Evolutionary conservation across 1,140 invertebrate species (phyloP), one percentile per base, ranked within the genome.

Genomic region (Drosophila eugracilis): DNA sequence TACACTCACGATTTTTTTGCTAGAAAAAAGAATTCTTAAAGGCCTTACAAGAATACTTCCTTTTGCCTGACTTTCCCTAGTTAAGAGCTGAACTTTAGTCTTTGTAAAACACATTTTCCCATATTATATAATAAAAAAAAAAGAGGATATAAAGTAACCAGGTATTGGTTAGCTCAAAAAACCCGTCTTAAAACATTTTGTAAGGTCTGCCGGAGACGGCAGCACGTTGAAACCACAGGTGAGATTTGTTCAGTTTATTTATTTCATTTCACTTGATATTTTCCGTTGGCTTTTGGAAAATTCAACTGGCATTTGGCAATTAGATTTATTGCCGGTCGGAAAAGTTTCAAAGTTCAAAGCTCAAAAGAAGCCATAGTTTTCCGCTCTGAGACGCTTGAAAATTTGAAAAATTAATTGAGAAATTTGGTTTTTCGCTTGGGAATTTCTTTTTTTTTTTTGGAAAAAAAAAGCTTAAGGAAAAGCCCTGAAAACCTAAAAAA

Each of bases 161-260:
- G 34, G 53, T 32, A 62, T 14, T 7, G 15, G 0, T 1, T 0
- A 24, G 14, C 17, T 24, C 0, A 10, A 34, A 7, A 34, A 2
- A 0, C 24, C 14, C 2, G 0, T 4, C 4, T 6, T 5, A 3
- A 1, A 12, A 14, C 44, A 47, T 36, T 28, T 22, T 41, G 26
- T 12, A 19, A 12, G 21, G 44, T 58, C n/a, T 34, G 9, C 54
- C 24, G 26, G 10, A 7, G 7, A 17, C 3, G 12, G 21, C 42
- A 32, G 26, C 32, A 24, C 28, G 12, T 17, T 17, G 4, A 1
- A 34, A 60, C 59, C 59, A 62, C 59, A 63, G 55, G 59, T 63
- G 55, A 45, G 59, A 62, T 45, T 62, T 45, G 28, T 4, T 45
- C 17, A 62, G 37, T 63, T 63, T 45, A 45, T 62, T 63, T 63